Base-by-base conservation (phyloP, 2,888 invertebrate genomes). In the Thysanoteuthis rhombus region DNA sequence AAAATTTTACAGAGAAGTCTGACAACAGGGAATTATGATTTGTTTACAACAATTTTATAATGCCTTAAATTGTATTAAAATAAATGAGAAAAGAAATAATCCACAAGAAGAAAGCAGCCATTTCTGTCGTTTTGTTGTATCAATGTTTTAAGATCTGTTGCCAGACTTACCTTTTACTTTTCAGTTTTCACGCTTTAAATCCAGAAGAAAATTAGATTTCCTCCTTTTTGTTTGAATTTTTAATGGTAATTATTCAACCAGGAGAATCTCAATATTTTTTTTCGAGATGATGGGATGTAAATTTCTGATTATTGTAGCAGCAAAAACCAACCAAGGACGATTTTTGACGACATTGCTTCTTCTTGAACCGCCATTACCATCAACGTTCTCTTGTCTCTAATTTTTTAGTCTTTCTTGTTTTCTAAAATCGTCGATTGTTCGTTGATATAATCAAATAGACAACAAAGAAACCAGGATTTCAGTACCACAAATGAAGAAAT, bases 121-220 rank as follows among this genome's bases (percentile, higher is more conserved):
- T n/a, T 8, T 75, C n/a, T n/a, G n/a, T n/a, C n/a, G n/a, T n/a
- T 22, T 58, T n/a, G 75, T 75, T n/a, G 75, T 75, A n/a, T n/a
- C n/a, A n/a, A n/a, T n/a, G n/a, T 58, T 75, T 75, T 75, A 75
- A 75, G 75, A 75, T 75, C 75, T 75, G 75, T 75, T 75, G 75
- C 75, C 75, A 75, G 75, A 75, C 75, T 75, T 75, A 75, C 75
- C 75, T 75, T 75, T 75, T 36, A n/a, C n/a, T n/a, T 75, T 75
- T 75, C 75, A 75, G 75, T 75, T n/a, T n/a, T n/a, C 75, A 75
- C n/a, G 75, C 25, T 52, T 75, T 75, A 75, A 75, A 75, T 75
- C 75, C 75, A n/a, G n/a, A 25, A 75, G 75, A 75, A 75, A 75
- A 75, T 75, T n/a, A 75, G 16, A 75, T 75, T n/a, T 75, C 75